phyloP scores from a whole-genome alignment of 2,888 invertebrate species.

The Drosophila meridionalis region DNA sequence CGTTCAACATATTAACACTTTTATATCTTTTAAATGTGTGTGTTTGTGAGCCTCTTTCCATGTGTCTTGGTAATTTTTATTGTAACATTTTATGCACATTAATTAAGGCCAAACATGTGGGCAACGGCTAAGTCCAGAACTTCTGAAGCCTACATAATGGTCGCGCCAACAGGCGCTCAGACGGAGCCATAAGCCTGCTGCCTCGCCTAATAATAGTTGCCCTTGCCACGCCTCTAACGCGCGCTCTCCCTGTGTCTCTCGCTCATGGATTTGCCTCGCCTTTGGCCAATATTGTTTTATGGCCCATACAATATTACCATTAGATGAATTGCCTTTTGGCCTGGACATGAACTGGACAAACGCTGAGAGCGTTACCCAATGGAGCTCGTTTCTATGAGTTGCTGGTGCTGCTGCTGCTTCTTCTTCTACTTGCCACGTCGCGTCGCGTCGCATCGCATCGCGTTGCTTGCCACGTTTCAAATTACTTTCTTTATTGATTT shows the following conservation, averaged over 20 bases:
- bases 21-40: neutral
- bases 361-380: constrained; percentile 2
- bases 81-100: constrained; percentile 38
- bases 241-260: neutral
- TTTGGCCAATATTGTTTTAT: constrained; percentile 78
- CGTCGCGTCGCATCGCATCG: neutral
- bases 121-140: constrained; percentile 13
- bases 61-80: neutral
- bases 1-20: neutral
- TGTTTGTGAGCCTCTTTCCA: neutral
- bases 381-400: constrained; percentile 30
- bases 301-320: constrained; percentile 80
- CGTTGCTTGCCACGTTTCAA: constrained; percentile 70
- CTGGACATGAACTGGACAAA: constrained; percentile 57
- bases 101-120: constrained; percentile 43
- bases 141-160: constrained; percentile 6
- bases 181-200: constrained; percentile 1
- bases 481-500: constrained; percentile 81
- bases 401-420: constrained; percentile 10
- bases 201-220: constrained; percentile 63
- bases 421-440: constrained; percentile 12
- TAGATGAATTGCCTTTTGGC: constrained; percentile 76
- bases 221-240: neutral
- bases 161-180: constrained; percentile 11
- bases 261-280: constrained; percentile 58